Base-by-base conservation (phyloP, 2,797 vertebrate genomes). In the Onychomys torridus region DNA sequence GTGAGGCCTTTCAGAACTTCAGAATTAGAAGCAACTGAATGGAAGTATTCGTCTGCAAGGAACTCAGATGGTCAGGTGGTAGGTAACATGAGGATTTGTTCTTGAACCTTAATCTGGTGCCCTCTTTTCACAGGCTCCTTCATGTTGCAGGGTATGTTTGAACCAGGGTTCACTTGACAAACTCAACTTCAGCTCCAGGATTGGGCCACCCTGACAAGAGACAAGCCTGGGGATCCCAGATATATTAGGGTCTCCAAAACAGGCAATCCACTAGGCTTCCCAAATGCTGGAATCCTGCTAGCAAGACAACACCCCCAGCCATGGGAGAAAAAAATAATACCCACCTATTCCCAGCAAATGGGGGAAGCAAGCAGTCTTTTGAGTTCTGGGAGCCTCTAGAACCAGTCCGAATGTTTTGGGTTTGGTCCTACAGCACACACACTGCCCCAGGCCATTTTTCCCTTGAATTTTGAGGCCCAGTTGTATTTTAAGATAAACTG, bases 401-500 rank as follows among this genome's bases (percentile, higher is more conserved):
- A 86, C 61, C 19, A 3, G 94, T 73, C 61, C n/a, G 63, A 94
- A 91, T 65, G 76, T 84, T 78, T 96, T 29, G 76, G 91, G 94
- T 91, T 88, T 94, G 94, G 91, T 57, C 77, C 92, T 79, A 46
- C 0, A 34, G 76, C n/a, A 85, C 91, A 83, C 27, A 6, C 55
- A 59, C 91, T 57, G 81, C 81, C 95, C 83, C 37, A 43, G 85
- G 91, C 52, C 27, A 13, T 95, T 91, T 97, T 97, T 63, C 92
- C n/a, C 82, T 49, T 96, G 92, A 69, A 92, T 90, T 88, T 97
- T 93, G 43, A 94, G 93, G 49, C 96, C 94, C 91, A 46, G 93
- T 92, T 34, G 67, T 95, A 94, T 96, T 96, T 95, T 88, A 91
- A 95, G 94, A 95, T 79, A 96, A 97, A 97, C 97, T 37, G 76